phyloP scores from a whole-genome alignment of 2,797 vertebrate genomes.

The Pipistrellus kuhlii region DNA sequence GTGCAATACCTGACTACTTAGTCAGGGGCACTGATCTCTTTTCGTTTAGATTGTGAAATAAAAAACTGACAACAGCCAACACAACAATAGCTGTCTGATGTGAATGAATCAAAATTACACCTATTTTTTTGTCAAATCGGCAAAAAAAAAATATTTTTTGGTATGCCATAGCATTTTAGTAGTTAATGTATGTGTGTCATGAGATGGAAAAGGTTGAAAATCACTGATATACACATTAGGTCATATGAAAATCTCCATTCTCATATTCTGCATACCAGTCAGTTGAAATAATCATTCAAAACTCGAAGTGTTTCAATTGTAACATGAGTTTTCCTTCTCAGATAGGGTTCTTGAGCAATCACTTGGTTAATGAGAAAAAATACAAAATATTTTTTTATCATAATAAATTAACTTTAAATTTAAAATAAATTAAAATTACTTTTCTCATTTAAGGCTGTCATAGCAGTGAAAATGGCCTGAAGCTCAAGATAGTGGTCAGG shows the following conservation, averaged over 20 bases:
- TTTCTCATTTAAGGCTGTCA: constrained; percentile 62
- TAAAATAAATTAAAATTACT: constrained; percentile 22
- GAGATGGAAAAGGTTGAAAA: neutral
- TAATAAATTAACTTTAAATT: constrained; percentile 28
- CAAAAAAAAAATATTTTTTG: neutral
- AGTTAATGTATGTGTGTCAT: neutral
- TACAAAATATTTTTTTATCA: neutral
- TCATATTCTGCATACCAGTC: neutral
- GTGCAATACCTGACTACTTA: neutral
- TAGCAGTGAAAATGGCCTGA: constrained; percentile 31
- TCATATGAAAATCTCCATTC: neutral
- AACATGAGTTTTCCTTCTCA: constrained; percentile 52
- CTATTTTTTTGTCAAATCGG: neutral
- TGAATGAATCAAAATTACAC: neutral
- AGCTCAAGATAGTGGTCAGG: constrained; percentile 50
- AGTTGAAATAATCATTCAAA: constrained; percentile 46
- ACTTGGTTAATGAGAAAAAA: constrained; percentile 47
- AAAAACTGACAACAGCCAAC: neutral
- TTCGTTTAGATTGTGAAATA: neutral
- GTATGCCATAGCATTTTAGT: neutral
- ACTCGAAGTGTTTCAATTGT: constrained; percentile 7
- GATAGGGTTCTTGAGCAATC: constrained; percentile 71
- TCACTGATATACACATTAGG: neutral
- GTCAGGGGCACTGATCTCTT: neutral
- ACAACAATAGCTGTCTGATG: neutral